phyloP scores from a whole-genome alignment of 1,140 invertebrate genomes.

The Lysiphlebus fabarum region DNA sequence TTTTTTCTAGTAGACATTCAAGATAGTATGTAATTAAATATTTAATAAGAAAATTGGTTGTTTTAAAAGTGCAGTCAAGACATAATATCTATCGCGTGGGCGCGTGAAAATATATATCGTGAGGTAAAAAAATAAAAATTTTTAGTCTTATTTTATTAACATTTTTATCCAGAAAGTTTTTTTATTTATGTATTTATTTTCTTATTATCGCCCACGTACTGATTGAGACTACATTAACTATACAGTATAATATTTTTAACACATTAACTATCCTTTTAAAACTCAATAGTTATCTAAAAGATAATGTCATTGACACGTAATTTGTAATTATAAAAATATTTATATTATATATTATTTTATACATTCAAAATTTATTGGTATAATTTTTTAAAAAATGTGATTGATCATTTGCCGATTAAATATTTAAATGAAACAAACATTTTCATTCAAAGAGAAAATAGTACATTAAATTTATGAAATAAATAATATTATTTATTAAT shows the following conservation, averaged over 20 bases:
- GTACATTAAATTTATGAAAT: conserved; percentile 2
- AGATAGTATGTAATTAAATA: conserved; percentile 9
- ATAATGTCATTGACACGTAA: not conserved
- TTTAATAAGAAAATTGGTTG: conserved; percentile 23
- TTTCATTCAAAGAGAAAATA: conserved; percentile 3
- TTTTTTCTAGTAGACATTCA: too few species aligned
- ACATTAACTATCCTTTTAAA: too few species aligned
- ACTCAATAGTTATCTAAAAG: too few species aligned
- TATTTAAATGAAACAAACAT: not conserved
- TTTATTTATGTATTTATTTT: not conserved
- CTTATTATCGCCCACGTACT: conserved; percentile 35
- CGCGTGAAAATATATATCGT: conserved; percentile 6
- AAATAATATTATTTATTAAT: conserved; percentile 25
- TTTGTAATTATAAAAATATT: conserved; percentile 9
- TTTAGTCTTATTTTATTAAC: conserved; percentile 10
- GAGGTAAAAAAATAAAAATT: conserved; percentile 1
- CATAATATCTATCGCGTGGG: conserved; percentile 11
- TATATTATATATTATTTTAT: not conserved
- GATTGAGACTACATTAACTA: conserved; percentile 37
- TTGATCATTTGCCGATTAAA: not conserved
- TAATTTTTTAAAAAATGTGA: not conserved
- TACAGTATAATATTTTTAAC: not conserved
- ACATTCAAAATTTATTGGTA: not conserved
- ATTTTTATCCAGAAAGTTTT: too few species aligned
- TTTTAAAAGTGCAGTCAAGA: conserved; percentile 18